Evolutionary conservation across 2,888 invertebrate species (phyloP).

Genomic region (Diarsia rubi): DNA sequence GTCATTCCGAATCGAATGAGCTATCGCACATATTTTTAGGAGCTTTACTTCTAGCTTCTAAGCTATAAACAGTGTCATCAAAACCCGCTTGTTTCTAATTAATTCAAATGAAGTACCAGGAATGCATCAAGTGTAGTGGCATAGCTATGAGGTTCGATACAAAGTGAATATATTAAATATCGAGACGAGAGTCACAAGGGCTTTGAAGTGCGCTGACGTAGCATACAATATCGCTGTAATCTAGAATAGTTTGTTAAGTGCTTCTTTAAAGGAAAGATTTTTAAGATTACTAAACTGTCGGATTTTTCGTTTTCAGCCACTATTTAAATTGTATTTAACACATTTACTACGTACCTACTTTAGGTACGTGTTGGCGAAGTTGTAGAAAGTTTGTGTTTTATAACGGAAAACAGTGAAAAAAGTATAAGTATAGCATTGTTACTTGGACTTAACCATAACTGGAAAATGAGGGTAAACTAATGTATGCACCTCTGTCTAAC

Average conservation of each 20-base stretch:
- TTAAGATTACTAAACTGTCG: not conserved
- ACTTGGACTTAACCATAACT: too few species aligned
- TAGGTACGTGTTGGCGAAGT: not conserved
- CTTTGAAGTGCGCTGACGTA: conserved; percentile 19
- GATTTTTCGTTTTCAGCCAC: too few species aligned
- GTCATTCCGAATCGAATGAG: too few species aligned
- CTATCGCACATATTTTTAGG: too few species aligned
- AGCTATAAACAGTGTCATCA: not conserved
- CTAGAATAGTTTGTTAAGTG: not conserved
- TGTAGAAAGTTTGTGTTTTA: not conserved
- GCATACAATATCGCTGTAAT: conserved; percentile 1
- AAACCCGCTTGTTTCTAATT: conserved; percentile 31
- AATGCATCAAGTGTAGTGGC: conserved; percentile 10
- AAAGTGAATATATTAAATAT: conserved; percentile 54
- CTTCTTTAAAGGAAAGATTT: too few species aligned
- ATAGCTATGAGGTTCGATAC: conserved; percentile 26
- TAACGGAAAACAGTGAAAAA: not conserved
- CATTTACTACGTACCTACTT: too few species aligned
- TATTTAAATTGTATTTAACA: too few species aligned
- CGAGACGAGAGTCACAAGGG: conserved; percentile 5
- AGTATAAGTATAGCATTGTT: not conserved
- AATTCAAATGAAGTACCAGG: conserved; percentile 15
- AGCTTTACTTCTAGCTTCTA: too few species aligned
- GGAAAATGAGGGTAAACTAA: too few species aligned
- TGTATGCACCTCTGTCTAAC: too few species aligned